Percentiles rank a stretch among this genome's conserved stretches.
phyloP scores from a whole-genome alignment of 2,888 invertebrate genomes.

The Latheticus oryzae region DNA sequence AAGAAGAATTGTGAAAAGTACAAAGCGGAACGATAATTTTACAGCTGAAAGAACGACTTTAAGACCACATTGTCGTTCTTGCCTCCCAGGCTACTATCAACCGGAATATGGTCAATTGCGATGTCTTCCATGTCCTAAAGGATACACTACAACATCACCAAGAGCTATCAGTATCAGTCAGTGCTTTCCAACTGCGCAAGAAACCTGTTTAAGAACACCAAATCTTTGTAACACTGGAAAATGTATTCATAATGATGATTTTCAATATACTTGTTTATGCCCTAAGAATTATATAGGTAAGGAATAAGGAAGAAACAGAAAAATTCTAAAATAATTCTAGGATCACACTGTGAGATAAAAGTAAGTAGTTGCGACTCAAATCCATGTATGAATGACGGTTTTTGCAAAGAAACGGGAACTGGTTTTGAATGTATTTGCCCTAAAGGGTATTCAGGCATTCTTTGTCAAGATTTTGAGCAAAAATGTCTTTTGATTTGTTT shows the following conservation, averaged over 20 bases:
- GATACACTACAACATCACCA: slow-evolving; percentile 65
- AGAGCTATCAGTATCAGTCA: slow-evolving; percentile 63
- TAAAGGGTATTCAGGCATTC: slow-evolving; percentile 66
- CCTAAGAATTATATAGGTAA: slow-evolving; percentile 67
- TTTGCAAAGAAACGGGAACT: slow-evolving; percentile 59
- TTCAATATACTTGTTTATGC: slow-evolving; percentile 67
- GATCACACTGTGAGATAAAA: slow-evolving; percentile 68
- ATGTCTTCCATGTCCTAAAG: slow-evolving; percentile 71
- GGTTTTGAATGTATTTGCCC: slow-evolving; percentile 67
- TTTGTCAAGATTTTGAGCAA: slow-evolving; percentile 65
- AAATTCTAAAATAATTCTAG: slow-evolving; percentile 57
- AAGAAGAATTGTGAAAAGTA: slow-evolving; percentile 56
- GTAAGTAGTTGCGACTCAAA: slow-evolving; percentile 66
- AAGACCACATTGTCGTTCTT: slow-evolving; percentile 69
- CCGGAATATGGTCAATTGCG: slow-evolving; percentile 68
- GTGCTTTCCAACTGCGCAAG: slow-evolving; percentile 66
- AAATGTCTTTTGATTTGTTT: slow-evolving; percentile 65
- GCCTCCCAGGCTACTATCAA: slow-evolving; percentile 73
- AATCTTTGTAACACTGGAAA: slow-evolving; percentile 67
- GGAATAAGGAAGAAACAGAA: slow-evolving; percentile 67
- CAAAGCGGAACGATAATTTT: slow-evolving; percentile 52
- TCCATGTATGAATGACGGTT: slow-evolving; percentile 70
- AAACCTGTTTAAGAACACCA: slow-evolving; percentile 66
- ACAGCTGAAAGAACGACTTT: slow-evolving; percentile 65
- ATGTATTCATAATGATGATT: slow-evolving; percentile 60